phyloP scores from a whole-genome alignment of 2,113 vertebrate genomes.

The Cynocephalus volans region DNA sequence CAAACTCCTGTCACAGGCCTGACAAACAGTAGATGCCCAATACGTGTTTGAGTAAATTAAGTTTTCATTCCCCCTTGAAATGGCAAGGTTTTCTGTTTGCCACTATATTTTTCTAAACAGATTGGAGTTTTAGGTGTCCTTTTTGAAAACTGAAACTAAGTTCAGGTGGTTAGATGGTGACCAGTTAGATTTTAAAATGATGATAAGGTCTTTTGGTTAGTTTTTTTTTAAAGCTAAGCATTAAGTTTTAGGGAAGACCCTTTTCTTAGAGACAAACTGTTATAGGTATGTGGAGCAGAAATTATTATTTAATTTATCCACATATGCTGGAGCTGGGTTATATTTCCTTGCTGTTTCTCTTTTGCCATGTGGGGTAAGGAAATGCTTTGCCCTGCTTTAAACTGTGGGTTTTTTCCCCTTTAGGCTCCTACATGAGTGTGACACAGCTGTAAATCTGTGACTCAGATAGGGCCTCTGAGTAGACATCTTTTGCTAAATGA shows the following conservation, averaged over 20 bases:
- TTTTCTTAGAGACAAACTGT: constrained; percentile 41
- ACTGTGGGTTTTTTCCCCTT: background rate
- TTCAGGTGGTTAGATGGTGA: constrained; percentile 44
- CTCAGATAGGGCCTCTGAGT: background rate
- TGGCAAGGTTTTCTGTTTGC: constrained; percentile 38
- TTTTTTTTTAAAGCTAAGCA: constrained; percentile 24
- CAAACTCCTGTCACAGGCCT: background rate
- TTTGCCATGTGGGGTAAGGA: background rate
- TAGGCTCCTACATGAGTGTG: background rate
- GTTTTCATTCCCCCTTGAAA: constrained; percentile 30
- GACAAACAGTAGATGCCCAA: background rate
- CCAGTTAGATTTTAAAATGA: background rate
- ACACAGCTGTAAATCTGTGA: background rate
- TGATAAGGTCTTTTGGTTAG: background rate
- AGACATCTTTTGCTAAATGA: constrained; percentile 18
- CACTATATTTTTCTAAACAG: constrained; percentile 19
- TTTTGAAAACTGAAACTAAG: constrained; percentile 53
- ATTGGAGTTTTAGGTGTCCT: background rate
- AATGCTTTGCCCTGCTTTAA: background rate
- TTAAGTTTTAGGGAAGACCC: background rate
- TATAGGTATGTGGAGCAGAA: background rate
- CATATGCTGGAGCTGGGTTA: background rate
- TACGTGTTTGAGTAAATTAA: background rate
- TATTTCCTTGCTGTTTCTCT: constrained; percentile 38
- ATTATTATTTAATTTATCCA: constrained; percentile 1